These are phyloP conservation scores for Antechinus flavipes DNA, from an alignment of 2,113 vertebrate genomes.

Conservation along the genomic window DNA sequence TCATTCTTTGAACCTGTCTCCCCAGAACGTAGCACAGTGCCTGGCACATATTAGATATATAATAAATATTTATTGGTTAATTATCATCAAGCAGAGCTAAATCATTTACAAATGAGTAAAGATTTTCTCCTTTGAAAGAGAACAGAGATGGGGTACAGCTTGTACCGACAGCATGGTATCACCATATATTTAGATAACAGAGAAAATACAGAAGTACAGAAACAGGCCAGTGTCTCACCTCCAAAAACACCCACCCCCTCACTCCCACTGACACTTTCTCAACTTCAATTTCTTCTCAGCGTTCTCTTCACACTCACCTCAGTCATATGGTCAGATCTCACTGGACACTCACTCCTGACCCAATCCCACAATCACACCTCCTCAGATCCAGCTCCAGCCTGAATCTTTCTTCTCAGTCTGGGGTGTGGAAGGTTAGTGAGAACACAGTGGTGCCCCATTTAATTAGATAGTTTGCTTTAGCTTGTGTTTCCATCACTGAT, in stretches of 20 bases:
- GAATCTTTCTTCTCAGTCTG: neutral
- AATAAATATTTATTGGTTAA: slow-evolving; percentile 6
- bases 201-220: slow-evolving; percentile 37
- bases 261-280: slow-evolving; percentile 7
- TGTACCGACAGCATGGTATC: slow-evolving; percentile 45
- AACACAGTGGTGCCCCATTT: slow-evolving; percentile 46
- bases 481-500: slow-evolving; percentile 2
- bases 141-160: slow-evolving; percentile 11
- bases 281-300: neutral
- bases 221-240: slow-evolving; percentile 10
- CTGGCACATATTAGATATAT: neutral
- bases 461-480: slow-evolving; percentile 53
- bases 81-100: neutral
- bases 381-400: neutral
- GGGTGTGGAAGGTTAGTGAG: neutral
- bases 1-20: neutral
- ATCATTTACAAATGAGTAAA: neutral
- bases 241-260: neutral
- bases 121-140: slow-evolving; percentile 48
- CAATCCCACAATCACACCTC: neutral
- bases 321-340: neutral
- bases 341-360: slow-evolving; percentile 16
- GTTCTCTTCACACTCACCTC: neutral
- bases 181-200: slow-evolving; percentile 31
- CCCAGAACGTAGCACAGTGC: neutral